Evolutionary conservation across 2,113 vertebrate species (phyloP), one percentile per base, ranked within the genome.

Genomic region (Cheilinus undulatus): DNA sequence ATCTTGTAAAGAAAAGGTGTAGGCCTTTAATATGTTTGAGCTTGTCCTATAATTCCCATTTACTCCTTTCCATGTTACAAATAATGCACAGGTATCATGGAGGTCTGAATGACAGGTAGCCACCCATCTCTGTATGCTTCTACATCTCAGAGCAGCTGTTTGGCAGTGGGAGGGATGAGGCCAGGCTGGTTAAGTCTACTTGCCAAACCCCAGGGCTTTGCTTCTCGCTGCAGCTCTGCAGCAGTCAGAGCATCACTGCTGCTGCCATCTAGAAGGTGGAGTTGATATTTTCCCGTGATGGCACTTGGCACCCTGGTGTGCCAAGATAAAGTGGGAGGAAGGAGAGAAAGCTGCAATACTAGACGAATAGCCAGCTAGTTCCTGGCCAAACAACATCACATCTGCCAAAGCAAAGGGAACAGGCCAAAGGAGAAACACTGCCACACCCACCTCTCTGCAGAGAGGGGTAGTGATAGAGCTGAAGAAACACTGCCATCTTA

Each of bases 201-300:
- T 80, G 77, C 75, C 76, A 88, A 81, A 80, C 66, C 72, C 73
- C 38, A 52, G 36, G 77, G 78, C 73, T 63, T 73, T 72, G 78
- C 73, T 63, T 73, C 74, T 68, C 57, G 54, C 63, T 52, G 72
- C 62, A 59, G 72, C 60, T 51, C 69, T 63, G 49, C 69, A 67
- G 62, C 54, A 50, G 3, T 20, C 56, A 1, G 13, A 27, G 24
- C 42, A 45, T 45, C 57, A 71, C 53, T n/a, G 48, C 23, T 38
- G 27, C 76, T 64, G 83, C 76, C 30, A 61, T 63, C 49, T 34
- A 56, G 45, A 78, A 78, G 73, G 77, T 61, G 74, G 74, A 63
- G 72, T 28, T 68, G 52, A 65, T 81, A 69, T 84, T 90, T 81
- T 51, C 77, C 60, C n/a, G 19, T 57, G 46, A 75, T 51, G 66